These are phyloP conservation scores for Gryllus longicercus DNA, from an alignment of 2,888 invertebrate species.

Conservation along the genomic window DNA sequence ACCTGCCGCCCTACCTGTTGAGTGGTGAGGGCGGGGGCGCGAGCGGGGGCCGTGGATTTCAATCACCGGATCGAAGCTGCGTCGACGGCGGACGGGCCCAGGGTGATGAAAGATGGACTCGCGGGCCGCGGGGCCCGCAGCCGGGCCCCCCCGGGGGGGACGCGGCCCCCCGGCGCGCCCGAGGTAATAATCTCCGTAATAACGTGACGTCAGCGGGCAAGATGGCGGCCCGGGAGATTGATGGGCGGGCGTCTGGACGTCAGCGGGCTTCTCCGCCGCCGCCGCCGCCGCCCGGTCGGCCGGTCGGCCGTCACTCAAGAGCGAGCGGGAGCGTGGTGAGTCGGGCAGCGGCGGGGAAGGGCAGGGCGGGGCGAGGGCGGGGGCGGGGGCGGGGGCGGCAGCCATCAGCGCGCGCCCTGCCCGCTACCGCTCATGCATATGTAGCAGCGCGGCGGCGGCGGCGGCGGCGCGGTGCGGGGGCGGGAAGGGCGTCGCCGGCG, in stretches of 20 bases:
- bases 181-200: constrained; percentile 17
- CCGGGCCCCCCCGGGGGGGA: constrained; percentile 17
- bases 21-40: background rate
- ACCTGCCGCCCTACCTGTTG: background rate
- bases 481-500: background rate
- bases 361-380: no score
- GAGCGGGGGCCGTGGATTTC: background rate
- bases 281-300: background rate
- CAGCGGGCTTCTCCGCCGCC: background rate
- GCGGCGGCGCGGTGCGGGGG: no score
- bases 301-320: background rate
- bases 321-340: no score
- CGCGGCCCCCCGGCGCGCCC: background rate
- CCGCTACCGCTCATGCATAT: constrained; percentile 8
- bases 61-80: background rate
- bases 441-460: background rate
- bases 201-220: constrained; percentile 2
- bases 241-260: background rate
- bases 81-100: background rate
- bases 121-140: background rate
- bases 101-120: background rate
- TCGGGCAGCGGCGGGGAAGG: no score
- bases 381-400: background rate
- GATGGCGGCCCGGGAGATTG: background rate
- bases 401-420: background rate